A percentile compares a stretch with the other conserved stretches of the same genome.
phyloP scores from a whole-genome alignment of 2,113 vertebrate genomes.

The Saimiri boliviensis region DNA sequence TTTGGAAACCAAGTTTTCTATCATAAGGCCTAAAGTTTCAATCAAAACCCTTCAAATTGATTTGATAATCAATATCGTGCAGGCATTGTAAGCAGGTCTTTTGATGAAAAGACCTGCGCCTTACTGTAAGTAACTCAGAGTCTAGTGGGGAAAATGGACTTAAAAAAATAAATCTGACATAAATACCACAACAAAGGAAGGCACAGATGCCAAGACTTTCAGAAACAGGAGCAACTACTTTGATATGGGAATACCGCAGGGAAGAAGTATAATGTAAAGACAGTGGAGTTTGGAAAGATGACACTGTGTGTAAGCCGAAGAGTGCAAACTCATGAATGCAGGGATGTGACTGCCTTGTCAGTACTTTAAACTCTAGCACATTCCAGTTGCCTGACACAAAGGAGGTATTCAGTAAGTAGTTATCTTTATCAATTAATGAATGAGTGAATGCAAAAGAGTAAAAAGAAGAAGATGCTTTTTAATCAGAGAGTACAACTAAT shows the following conservation, averaged over 20 bases:
- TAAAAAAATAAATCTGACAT: neutral
- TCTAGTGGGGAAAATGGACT: neutral
- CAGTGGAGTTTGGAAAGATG: neutral
- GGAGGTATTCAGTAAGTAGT: neutral
- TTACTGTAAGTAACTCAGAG: neutral
- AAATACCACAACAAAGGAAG: neutral
- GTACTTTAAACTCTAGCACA: neutral
- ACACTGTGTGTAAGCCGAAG: rapidly evolving
- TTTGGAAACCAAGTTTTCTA: slow-evolving; percentile 36
- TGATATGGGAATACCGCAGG: rapidly evolving
- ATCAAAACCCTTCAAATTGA: neutral
- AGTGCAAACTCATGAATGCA: rapidly evolving
- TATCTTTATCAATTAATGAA: neutral
- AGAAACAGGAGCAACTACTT: neutral
- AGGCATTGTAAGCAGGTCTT: neutral
- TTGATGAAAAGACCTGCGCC: neutral
- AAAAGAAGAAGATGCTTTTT: neutral
- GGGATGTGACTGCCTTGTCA: neutral
- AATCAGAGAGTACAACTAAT: neutral
- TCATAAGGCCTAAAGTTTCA: neutral
- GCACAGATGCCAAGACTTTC: neutral
- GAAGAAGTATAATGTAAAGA: neutral
- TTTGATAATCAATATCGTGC: neutral
- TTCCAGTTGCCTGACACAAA: neutral
- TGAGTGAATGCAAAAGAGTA: neutral